Evolutionary conservation across 64 coral and sea anemone genomes (phyloP).

Genomic region (Pocillopora verrucosa): DNA sequence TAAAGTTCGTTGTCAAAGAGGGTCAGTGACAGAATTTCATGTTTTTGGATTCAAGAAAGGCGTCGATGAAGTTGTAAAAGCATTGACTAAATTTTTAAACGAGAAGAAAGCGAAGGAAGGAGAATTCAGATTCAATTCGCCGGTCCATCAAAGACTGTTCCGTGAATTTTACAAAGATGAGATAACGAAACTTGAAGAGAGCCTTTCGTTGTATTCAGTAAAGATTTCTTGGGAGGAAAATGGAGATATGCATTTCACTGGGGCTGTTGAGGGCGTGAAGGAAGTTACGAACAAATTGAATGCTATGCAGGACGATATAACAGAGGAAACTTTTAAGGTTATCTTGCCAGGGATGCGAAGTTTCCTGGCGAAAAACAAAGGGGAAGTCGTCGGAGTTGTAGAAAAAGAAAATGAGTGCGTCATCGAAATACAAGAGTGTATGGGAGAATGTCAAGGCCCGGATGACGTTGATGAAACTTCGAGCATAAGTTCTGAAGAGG

Average conservation of each 20-base stretch:
- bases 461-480: neutral
- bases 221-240: neutral
- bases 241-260: slow-evolving; percentile 1
- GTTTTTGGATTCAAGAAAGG: slow-evolving; percentile 3
- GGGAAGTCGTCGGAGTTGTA: neutral
- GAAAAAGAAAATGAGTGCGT: slow-evolving; percentile 22
- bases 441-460: neutral
- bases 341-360: slow-evolving; percentile 20
- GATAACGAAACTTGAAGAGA: neutral
- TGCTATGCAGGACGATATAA: neutral
- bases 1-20: neutral
- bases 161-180: neutral
- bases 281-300: neutral
- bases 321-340: neutral
- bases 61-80: neutral
- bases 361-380: slow-evolving; percentile 10
- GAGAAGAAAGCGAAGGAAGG: slow-evolving; percentile 8
- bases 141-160: neutral
- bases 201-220: neutral
- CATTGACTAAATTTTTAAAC: neutral
- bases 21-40: neutral
- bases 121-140: slow-evolving; percentile 8
- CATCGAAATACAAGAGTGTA: neutral
- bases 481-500: neutral
- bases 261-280: slow-evolving; percentile 1